Conservation (phyloP, 2,113 vertebrate species). For the Archilochus colubris region DNA sequence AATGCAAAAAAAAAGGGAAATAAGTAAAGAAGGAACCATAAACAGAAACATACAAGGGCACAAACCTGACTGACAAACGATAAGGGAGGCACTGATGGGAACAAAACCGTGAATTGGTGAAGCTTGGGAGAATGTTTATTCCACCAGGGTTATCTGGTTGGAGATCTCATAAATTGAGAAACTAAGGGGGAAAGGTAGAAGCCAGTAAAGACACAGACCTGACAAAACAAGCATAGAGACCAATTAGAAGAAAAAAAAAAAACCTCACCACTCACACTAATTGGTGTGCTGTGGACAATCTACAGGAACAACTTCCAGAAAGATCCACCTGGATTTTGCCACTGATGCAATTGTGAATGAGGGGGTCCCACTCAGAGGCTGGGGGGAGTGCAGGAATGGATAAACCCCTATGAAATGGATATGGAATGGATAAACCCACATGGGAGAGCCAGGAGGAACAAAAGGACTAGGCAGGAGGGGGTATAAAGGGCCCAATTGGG, state of each 20-base stretch:
- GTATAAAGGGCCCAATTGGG: neutral
- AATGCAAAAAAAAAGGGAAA: neutral
- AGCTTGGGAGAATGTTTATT: neutral
- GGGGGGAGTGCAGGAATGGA: too few species aligned
- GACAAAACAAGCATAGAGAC: neutral
- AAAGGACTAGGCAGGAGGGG: neutral
- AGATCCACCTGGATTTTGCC: neutral
- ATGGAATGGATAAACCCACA: too few species aligned
- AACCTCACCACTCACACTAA: neutral
- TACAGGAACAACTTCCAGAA: neutral
- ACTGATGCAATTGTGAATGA: accelerated
- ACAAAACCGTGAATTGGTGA: neutral
- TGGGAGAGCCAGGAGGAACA: neutral
- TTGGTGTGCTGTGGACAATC: neutral
- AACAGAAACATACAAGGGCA: neutral
- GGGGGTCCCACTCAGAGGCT: neutral
- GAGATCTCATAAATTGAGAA: neutral
- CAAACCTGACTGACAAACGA: neutral
- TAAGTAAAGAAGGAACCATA: neutral
- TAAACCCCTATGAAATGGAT: neutral
- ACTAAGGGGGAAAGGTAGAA: neutral
- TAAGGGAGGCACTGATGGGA: neutral
- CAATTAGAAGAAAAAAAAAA: neutral
- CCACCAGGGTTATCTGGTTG: accelerated
- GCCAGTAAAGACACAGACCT: neutral